These are phyloP conservation scores for Psittacula echo DNA, from an alignment of 2,797 vertebrate species.

Conservation along the genomic window DNA sequence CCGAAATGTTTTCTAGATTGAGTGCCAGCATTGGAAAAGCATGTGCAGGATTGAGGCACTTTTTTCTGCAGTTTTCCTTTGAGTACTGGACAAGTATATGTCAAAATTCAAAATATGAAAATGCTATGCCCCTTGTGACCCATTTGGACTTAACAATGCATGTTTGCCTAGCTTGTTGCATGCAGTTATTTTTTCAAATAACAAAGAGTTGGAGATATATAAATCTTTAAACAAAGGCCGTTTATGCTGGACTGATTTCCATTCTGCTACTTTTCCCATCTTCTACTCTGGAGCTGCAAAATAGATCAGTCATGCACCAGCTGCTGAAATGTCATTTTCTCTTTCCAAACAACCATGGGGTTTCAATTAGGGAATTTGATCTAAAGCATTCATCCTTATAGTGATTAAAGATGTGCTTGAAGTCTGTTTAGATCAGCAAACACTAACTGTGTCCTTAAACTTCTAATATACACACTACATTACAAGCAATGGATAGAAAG, in stretches of 20 bases:
- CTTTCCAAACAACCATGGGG: not conserved
- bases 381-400: not conserved
- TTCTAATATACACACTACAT: not conserved
- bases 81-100: not conserved
- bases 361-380: not conserved
- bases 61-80: not conserved
- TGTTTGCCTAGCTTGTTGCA: not conserved
- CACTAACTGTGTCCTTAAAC: not conserved
- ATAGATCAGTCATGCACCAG: not conserved
- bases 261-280: not conserved
- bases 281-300: not conserved
- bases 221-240: not conserved
- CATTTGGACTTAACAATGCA: not conserved
- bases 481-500: not conserved
- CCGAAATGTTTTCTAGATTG: not conserved
- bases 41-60: accelerated
- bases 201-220: not conserved
- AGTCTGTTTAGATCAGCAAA: not conserved
- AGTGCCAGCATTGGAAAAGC: not conserved
- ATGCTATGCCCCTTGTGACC: not conserved
- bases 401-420: not conserved
- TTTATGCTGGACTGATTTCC: not conserved
- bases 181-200: not conserved
- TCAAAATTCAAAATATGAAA: not conserved
- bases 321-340: not conserved